A percentile compares a stretch with the other conserved stretches of the same genome.
Evolutionary conservation across 2,113 vertebrate genomes (phyloP).

Genomic region (Rafetus swinhoei): DNA sequence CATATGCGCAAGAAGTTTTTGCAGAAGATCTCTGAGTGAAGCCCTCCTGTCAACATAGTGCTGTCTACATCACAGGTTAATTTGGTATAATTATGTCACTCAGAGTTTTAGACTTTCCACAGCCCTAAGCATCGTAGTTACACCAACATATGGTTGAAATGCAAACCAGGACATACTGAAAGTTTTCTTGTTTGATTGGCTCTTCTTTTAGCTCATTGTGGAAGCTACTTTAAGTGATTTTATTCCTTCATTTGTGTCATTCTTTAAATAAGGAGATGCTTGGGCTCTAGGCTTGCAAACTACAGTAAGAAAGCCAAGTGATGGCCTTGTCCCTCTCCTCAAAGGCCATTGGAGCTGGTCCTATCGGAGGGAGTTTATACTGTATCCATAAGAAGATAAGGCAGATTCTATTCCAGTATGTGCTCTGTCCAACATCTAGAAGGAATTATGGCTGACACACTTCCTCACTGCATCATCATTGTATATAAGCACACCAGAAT

Average conservation of each 20-base stretch:
- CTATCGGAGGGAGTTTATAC: neutral
- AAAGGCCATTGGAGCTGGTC: neutral
- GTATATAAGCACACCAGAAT: neutral
- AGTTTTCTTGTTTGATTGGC: neutral
- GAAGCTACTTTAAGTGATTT: neutral
- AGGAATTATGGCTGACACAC: neutral
- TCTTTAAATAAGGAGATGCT: neutral
- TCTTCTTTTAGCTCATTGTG: neutral
- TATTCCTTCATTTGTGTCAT: neutral
- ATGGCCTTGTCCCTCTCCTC: neutral
- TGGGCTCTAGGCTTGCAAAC: neutral
- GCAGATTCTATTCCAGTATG: neutral
- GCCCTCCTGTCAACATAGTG: too few species aligned
- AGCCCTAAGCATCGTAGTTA: neutral
- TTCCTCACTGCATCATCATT: rapidly evolving
- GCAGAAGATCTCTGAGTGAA: too few species aligned
- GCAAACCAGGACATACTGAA: neutral
- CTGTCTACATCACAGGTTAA: too few species aligned
- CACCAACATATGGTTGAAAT: neutral
- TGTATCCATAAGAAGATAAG: neutral
- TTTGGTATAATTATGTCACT: too few species aligned
- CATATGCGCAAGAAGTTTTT: too few species aligned
- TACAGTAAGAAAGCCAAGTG: neutral
- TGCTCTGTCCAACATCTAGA: neutral
- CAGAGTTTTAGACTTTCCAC: too few species aligned